These are phyloP conservation scores for Monochamus alternatus DNA, from an alignment of 2,888 invertebrate species.

Conservation along the genomic window DNA sequence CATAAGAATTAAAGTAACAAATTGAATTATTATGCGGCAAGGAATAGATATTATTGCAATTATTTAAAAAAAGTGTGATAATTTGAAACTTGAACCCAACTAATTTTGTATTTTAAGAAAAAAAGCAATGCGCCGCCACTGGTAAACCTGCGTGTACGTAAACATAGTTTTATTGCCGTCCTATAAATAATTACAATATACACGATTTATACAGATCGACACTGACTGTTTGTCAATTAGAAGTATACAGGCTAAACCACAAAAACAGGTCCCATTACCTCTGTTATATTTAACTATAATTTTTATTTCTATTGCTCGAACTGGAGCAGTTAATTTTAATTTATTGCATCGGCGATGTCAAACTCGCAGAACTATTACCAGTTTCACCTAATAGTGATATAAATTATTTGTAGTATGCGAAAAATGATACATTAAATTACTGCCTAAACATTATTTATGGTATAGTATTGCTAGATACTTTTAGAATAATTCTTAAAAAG, in stretches of 20 bases:
- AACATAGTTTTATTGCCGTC: constrained; percentile 23
- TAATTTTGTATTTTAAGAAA: too few relatives aligned
- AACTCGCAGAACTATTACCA: neutral
- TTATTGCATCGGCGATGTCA: neutral
- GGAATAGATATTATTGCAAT: too few relatives aligned
- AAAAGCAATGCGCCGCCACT: constrained; percentile 14
- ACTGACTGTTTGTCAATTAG: constrained; percentile 42
- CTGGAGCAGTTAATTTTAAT: constrained; percentile 11
- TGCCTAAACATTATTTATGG: too few relatives aligned
- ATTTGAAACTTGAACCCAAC: too few relatives aligned
- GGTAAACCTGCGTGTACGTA: neutral
- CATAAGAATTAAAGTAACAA: too few relatives aligned
- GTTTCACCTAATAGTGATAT: neutral
- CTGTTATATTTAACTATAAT: constrained; percentile 18
- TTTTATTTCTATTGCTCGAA: constrained; percentile 32
- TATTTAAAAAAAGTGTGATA: too few relatives aligned
- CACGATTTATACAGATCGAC: constrained; percentile 42
- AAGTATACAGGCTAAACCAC: constrained; percentile 17
- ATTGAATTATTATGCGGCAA: too few relatives aligned
- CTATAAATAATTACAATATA: constrained; percentile 38
- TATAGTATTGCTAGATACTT: too few relatives aligned
- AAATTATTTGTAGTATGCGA: neutral
- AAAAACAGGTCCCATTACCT: constrained; percentile 39
- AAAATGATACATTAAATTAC: neutral
- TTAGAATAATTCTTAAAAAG: too few relatives aligned